A percentile compares a stretch with the other conserved stretches of the same genome.
Conservation (phyloP, 1,140 invertebrate genomes). For the Euglossa dilemma region DNA sequence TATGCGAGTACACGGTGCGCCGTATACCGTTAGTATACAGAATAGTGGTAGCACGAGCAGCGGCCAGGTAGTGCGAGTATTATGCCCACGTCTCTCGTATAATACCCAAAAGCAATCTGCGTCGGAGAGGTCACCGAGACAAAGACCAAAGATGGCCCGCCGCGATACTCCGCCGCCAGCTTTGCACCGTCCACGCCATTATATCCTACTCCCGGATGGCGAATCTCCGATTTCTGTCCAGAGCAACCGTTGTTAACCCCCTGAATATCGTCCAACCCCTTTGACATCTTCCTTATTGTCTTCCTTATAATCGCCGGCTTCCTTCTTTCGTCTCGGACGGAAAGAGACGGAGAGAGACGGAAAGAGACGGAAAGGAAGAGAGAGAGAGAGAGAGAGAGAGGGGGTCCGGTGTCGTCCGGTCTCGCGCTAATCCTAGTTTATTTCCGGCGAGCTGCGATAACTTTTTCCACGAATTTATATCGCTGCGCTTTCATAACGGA, state of each 20-base stretch:
- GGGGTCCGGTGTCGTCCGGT: too few relatives aligned
- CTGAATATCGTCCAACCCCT: conserved; percentile 16
- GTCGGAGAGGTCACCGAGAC: conserved; percentile 52
- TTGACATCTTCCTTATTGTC: conserved; percentile 47
- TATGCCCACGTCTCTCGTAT: conserved; percentile 53
- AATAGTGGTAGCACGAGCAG: conserved; percentile 35
- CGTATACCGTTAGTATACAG: conserved; percentile 54
- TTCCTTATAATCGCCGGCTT: conserved; percentile 1
- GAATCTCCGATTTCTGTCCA: conserved; percentile 40
- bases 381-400: too few relatives aligned
- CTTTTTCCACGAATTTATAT: background rate
- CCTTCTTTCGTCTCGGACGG: background rate
- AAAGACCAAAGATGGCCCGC: conserved; percentile 58
- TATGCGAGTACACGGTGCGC: conserved; percentile 31
- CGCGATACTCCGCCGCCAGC: conserved; percentile 47
- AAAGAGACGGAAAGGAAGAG: too few relatives aligned
- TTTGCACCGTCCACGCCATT: conserved; percentile 39
- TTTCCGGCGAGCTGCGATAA: background rate
- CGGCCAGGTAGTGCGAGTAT: conserved; percentile 44
- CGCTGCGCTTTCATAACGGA: background rate
- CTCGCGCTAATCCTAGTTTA: background rate
- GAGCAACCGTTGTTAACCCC: conserved; percentile 26
- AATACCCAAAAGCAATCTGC: conserved; percentile 60
- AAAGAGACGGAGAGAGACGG: background rate
- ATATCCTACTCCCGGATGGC: conserved; percentile 15